A percentile compares a stretch with the other conserved stretches of the same genome.
Evolutionary conservation across 2,888 invertebrate species (phyloP).

Genomic region (Venustoraphidia nigricollis): DNA sequence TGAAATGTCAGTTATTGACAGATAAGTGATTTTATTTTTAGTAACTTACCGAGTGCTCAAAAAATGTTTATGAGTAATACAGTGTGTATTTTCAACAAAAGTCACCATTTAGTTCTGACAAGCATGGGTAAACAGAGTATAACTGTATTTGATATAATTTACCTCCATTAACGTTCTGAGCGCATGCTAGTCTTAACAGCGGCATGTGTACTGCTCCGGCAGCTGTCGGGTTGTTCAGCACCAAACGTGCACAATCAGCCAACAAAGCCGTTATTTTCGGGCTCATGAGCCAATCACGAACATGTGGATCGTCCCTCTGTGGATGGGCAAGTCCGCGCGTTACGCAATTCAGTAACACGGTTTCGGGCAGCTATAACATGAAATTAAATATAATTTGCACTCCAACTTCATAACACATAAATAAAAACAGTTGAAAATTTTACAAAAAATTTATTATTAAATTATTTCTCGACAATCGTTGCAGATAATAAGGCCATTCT

Average conservation of each 20-base stretch:
- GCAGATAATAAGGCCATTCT: too few relatives aligned
- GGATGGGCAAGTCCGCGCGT: constrained; percentile 29
- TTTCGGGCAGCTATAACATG: neutral
- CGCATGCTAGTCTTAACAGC: constrained; percentile 23
- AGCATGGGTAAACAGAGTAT: constrained; percentile 1
- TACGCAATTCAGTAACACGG: constrained; percentile 28
- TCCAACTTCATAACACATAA: too few relatives aligned
- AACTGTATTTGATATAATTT: constrained; percentile 11
- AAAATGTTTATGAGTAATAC: too few relatives aligned
- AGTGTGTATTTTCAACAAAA: too few relatives aligned
- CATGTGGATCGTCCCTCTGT: constrained; percentile 22
- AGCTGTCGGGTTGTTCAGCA: constrained; percentile 19
- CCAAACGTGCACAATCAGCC: constrained; percentile 20
- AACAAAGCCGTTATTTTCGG: constrained; percentile 27
- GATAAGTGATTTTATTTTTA: too few relatives aligned
- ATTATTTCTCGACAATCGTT: too few relatives aligned
- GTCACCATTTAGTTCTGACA: too few relatives aligned
- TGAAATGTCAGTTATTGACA: too few relatives aligned
- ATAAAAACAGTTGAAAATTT: too few relatives aligned
- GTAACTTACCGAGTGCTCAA: too few relatives aligned
- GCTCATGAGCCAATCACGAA: constrained; percentile 32
- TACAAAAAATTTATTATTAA: too few relatives aligned
- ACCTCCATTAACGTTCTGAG: constrained; percentile 28
- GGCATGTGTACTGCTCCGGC: constrained; percentile 20
- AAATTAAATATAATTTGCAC: too few relatives aligned